Conservation (phyloP, 2,797 vertebrate species). For the Thalassophryne amazonica region DNA sequence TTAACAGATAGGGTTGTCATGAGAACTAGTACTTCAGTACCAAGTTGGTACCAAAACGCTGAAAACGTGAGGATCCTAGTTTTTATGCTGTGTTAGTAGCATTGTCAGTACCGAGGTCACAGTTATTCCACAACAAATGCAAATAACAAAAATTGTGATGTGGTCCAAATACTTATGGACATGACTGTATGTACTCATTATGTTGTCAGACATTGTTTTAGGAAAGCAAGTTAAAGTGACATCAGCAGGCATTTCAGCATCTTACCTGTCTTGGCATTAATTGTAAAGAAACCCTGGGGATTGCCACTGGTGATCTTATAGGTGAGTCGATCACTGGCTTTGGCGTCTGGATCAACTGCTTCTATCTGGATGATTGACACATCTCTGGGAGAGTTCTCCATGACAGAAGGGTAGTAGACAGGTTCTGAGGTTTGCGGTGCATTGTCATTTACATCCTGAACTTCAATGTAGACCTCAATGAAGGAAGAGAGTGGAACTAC, state of each 20-base stretch:
- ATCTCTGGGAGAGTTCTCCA: constrained; percentile 95
- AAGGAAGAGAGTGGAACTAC: constrained; percentile 93
- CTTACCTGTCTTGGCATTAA: constrained; percentile 91
- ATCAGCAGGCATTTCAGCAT: background rate
- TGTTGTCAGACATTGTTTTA: too few species aligned
- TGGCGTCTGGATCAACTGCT: constrained; percentile 90
- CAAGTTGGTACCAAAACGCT: too few species aligned
- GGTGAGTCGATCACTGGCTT: constrained; percentile 85
- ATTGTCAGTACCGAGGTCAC: too few species aligned
- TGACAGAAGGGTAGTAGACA: constrained; percentile 91
- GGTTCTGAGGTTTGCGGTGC: constrained; percentile 92
- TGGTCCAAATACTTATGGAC: too few species aligned
- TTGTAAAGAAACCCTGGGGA: constrained; percentile 94
- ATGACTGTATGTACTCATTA: too few species aligned
- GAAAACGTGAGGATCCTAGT: too few species aligned
- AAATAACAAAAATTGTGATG: too few species aligned
- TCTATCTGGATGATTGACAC: constrained; percentile 91
- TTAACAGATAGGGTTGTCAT: too few species aligned
- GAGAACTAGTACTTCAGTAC: too few species aligned
- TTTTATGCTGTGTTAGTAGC: too few species aligned
- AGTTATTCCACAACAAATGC: too few species aligned
- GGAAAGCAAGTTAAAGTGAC: constrained; percentile 2
- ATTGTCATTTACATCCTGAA: constrained; percentile 96
- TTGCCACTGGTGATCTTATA: constrained; percentile 97
- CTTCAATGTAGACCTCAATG: constrained; percentile 90